Percentiles rank a stretch among this genome's conserved stretches.
Conservation (phyloP, 2,113 vertebrate species). For the Brevimyrus niger region DNA sequence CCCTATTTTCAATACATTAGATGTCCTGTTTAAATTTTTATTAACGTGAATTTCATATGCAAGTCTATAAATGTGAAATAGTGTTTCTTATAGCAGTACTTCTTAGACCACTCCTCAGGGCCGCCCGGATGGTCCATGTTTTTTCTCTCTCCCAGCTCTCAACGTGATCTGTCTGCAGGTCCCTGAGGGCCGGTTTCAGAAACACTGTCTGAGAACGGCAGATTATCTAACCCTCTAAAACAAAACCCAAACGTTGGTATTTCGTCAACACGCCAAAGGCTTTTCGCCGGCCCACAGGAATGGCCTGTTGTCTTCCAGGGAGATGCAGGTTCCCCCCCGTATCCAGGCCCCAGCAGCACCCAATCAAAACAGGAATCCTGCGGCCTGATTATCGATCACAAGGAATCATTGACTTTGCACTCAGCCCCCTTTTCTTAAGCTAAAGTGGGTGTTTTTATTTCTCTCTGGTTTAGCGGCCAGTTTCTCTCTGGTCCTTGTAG, state of each 20-base stretch:
- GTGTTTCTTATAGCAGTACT: not conserved
- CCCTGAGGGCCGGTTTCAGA: not conserved
- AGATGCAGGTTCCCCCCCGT: not conserved
- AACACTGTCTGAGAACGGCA: not conserved
- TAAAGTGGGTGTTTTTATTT: not conserved
- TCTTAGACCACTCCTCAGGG: not conserved
- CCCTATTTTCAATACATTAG: not conserved
- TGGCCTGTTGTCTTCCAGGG: not conserved
- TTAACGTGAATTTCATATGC: not conserved
- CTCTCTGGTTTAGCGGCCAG: not conserved
- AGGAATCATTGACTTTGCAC: not conserved
- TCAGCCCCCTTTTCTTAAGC: not conserved
- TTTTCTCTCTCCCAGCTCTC: not conserved
- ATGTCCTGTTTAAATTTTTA: not conserved
- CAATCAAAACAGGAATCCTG: not conserved
- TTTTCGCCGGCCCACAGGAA: not conserved
- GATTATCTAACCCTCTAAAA: not conserved
- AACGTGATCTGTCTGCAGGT: not conserved
- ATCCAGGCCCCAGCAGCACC: not conserved
- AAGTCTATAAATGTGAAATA: not conserved
- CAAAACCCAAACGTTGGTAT: not conserved
- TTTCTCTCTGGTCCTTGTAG: slow-evolving; percentile 17
- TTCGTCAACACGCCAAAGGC: not conserved
- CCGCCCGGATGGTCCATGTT: not conserved
- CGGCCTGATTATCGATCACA: not conserved